Evolutionary conservation across 1,140 invertebrate species (phyloP), one percentile per base, ranked within the genome.

Genomic region (Trichomalopsis sarcophagae): DNA sequence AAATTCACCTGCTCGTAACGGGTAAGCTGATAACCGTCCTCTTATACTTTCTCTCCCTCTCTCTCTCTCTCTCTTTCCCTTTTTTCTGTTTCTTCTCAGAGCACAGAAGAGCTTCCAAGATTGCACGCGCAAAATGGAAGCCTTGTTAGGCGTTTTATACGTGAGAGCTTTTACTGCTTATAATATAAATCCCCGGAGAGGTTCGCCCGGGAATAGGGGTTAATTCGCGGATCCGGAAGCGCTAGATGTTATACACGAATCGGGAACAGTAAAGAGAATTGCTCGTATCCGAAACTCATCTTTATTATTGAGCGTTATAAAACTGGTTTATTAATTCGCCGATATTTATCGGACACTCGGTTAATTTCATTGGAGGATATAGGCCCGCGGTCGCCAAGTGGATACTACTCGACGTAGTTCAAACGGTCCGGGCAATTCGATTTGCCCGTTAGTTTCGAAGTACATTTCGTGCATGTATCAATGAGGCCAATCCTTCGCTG

Each of bases 1-100:
- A 90, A 87, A 90, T 92, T 87, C 89, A 91, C 82, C 89, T 92
- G 71, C 79, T 91, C 82, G 87, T 92, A 40, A 92, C 91, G 36
- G 91, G 91, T 92, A 84, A 88, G 90, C 87, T 68, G 71, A 81
- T 69, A 68, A 68, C 73, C 30, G 66, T 21, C 55, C 33, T 77
- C 17, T 84, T 80, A 44, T 44, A 44, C 40, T 44, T 44, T 9
- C 55, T 62, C 17, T 3, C 3, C n/a, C 6, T 27, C 27, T 27
- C 27, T 0, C 27, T 27, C 27, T n/a, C n/a, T n/a, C n/a, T n/a
- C n/a, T n/a, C n/a, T n/a, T 62, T 4, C 17, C 17, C 11, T 71
- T 33, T 14, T 71, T 71, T 30, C 27, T 68, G 2, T 68, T 50
- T 68, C n/a, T 23, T 68, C 66, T 27, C 27, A 68, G 27, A 27